Base-by-base conservation (phyloP, 2,888 invertebrate genomes). In the Hyposoter didymator region DNA sequence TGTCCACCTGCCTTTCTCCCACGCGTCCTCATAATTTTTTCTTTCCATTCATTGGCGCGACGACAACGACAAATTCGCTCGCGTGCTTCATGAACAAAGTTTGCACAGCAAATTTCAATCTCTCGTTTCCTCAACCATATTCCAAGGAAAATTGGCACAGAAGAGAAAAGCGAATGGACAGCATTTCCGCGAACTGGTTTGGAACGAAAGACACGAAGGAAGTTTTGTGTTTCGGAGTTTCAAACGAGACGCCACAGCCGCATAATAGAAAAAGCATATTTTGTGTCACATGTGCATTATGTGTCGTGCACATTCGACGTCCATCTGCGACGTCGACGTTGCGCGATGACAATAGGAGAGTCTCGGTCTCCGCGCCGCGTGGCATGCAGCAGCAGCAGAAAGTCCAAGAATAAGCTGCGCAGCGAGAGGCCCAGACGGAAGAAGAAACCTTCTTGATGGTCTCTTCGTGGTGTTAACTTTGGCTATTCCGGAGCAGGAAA, bases 281-380 rank as follows among this genome's bases (percentile, higher is more conserved):
- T 84, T 78, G 84, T 73, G 66, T 85, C 78, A 85, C 89, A 84
- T 81, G 84, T 86, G 87, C 85, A 86, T 86, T 86, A 88, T 88
- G 87, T 92, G 91, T 91, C 91, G 90, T 90, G 90, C 88, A 90
- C 91, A 92, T 92, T 92, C 91, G 92, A 91, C 89, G 91, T 92
- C 92, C 92, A 92, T 93, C 91, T 92, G 35, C 35, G 35, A 35
- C 35, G 92, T 92, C 92, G n/a, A n/a, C n/a, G 78, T 55, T 69
- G 8, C 35, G 91, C 35, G 91, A 90, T 91, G 91, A 92, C 93
- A 93, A 93, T 93, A 90, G 89, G 89, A 75, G 6, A 45, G 82
- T 83, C 69, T 75, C 75, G 32, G 82, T 83, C 69, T 75, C 75
- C 87, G 90, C 89, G 90, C 89, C 88, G 89, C 4, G 39, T 39